Evolutionary conservation across 2,888 invertebrate species (phyloP), one percentile per base, ranked within the genome.

Genomic region (Drosophila austrosaltans): DNA sequence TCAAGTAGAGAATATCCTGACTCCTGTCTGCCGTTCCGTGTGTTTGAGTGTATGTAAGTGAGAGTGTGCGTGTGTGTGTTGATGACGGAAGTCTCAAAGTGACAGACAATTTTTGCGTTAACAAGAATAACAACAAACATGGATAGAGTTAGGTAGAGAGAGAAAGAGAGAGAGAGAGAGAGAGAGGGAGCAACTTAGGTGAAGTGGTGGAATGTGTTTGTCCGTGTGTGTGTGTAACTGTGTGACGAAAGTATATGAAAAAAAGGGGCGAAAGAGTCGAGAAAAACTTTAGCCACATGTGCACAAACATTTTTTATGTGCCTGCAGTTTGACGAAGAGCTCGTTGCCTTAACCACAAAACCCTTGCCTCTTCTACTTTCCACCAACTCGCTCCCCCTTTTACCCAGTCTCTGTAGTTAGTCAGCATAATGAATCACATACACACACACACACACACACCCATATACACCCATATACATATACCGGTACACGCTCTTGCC

Each of bases 51-150:
- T 40, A n/a, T 40, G n/a, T 40, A n/a, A 40, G 40, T n/a, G n/a
- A 25, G 42, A 2, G 28, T 12, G 10, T 20, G 10, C 10, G 44
- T 48, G 63, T 30, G 22, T 30, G 62, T 54, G 70, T 60, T 72
- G 75, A 75, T 78, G 78, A 64, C 87, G 89, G 82, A 89, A 85
- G 89, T 84, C 78, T 72, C 80, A 70, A 73, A 73, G 82, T 85
- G 85, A 84, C 85, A 72, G 89, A 84, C 89, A 89, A 89, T 89
- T 85, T 86, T 71, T 83, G 77, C 75, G 69, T 82, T 71, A 69
- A 81, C 77, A 87, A 66, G 72, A 84, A 72, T 70, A 81, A 70
- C 68, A 69, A 58, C 60, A 59, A 69, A 67, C 61, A 53, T 22
- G 57, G 48, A 25, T 12, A 61, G 8, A 12, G 25, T 48, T 2